These are phyloP conservation scores for Amiota minor DNA, from an alignment of 2,888 invertebrate genomes.

Conservation along the genomic window DNA sequence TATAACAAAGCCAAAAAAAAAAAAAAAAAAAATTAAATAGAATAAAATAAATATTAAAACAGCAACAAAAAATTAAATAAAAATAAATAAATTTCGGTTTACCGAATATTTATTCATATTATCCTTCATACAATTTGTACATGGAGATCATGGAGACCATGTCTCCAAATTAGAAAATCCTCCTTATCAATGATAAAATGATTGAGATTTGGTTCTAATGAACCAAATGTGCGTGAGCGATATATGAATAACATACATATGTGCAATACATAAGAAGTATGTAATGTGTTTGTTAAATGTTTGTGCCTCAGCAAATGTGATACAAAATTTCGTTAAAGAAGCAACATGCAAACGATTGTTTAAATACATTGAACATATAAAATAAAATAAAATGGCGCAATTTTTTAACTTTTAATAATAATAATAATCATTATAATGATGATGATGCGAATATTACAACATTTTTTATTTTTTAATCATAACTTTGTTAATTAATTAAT, in stretches of 20 bases:
- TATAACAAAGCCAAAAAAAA: neutral
- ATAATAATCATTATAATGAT: too few relatives aligned
- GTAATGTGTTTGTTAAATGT: slow-evolving; percentile 50
- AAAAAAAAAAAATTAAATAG: slow-evolving; percentile 38
- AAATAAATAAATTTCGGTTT: slow-evolving; percentile 38
- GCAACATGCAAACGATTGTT: neutral
- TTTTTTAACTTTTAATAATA: slow-evolving; percentile 6
- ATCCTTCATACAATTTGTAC: slow-evolving; percentile 51
- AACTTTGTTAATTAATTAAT: slow-evolving; percentile 10
- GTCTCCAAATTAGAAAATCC: too few relatives aligned
- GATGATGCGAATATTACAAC: too few relatives aligned
- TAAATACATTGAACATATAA: neutral
- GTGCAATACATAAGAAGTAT: too few relatives aligned
- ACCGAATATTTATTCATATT: slow-evolving; percentile 44
- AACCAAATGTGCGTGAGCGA: too few relatives aligned
- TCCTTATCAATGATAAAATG: too few relatives aligned
- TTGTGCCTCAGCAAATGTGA: slow-evolving; percentile 66
- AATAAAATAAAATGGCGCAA: slow-evolving; percentile 27
- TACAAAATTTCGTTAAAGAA: slow-evolving; percentile 44
- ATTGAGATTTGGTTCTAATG: too few relatives aligned
- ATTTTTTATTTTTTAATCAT: too few relatives aligned
- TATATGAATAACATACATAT: too few relatives aligned
- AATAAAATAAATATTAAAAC: slow-evolving; percentile 18
- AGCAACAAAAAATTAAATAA: slow-evolving; percentile 38
- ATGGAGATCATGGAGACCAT: slow-evolving; percentile 31